phyloP scores from a whole-genome alignment of 2,113 vertebrate genomes.

The Leptodactylus fuscus region DNA sequence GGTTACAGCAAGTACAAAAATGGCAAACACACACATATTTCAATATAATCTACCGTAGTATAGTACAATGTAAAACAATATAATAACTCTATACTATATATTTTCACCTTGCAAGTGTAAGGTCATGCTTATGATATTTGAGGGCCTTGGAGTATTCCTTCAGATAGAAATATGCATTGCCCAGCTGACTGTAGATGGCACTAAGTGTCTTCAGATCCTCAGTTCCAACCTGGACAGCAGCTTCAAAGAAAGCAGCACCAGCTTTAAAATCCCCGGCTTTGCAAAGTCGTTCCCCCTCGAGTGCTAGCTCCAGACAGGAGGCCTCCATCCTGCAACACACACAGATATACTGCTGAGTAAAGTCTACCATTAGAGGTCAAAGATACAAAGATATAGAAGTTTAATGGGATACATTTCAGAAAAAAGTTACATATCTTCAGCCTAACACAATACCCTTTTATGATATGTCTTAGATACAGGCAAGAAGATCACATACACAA shows the following conservation, averaged over 20 bases:
- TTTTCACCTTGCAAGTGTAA: constrained; percentile 94
- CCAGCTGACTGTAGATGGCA: constrained; percentile 98
- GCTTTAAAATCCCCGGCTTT: constrained; percentile 94
- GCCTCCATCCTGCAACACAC: constrained; percentile 89
- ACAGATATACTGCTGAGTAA: neutral
- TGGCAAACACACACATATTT: too few relatives aligned
- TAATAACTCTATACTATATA: too few relatives aligned
- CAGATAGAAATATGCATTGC: constrained; percentile 97
- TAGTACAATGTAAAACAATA: too few relatives aligned
- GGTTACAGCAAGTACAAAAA: too few relatives aligned
- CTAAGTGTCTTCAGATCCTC: constrained; percentile 97
- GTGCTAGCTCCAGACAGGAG: constrained; percentile 92
- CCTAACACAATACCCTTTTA: too few relatives aligned
- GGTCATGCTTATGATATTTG: constrained; percentile 92
- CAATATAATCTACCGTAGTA: too few relatives aligned
- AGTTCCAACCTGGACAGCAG: constrained; percentile 93
- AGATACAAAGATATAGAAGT: too few relatives aligned
- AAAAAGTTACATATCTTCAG: too few relatives aligned
- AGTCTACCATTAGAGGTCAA: too few relatives aligned
- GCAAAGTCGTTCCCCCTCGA: constrained; percentile 94
- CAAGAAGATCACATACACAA: neutral
- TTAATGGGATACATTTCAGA: too few relatives aligned
- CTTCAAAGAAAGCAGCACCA: constrained; percentile 92
- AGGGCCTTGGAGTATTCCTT: constrained; percentile 93
- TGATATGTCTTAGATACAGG: too few relatives aligned